phyloP scores from a whole-genome alignment of 2,888 invertebrate species.

The Sarcophaga caerulescens region DNA sequence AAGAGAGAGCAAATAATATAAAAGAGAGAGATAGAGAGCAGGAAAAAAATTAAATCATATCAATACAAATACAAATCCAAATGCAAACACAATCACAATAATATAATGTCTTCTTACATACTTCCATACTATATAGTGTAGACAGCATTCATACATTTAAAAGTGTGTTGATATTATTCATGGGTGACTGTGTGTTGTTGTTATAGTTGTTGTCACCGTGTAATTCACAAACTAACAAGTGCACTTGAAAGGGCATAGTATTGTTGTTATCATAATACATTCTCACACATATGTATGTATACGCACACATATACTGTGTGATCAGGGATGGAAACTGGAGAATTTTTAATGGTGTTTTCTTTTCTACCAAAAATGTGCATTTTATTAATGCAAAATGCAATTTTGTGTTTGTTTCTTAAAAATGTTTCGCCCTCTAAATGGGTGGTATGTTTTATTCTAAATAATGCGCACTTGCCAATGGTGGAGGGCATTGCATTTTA shows the following conservation, averaged over 20 bases:
- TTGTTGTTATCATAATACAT: conserved; percentile 31
- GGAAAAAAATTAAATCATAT: conserved; percentile 12
- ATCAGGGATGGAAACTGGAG: no score
- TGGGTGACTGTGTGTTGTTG: neutral
- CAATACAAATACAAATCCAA: conserved; percentile 26
- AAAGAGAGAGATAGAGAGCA: neutral
- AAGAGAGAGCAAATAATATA: neutral
- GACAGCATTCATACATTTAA: neutral
- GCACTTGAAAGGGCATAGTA: conserved; percentile 59
- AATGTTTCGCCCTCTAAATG: no score
- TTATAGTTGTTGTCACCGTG: conserved; percentile 54
- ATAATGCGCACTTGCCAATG: no score
- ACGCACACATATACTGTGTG: neutral
- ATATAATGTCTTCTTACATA: neutral
- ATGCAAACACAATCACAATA: conserved; percentile 8
- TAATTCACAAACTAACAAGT: conserved; percentile 64
- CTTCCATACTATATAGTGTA: neutral
- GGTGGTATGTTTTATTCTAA: no score
- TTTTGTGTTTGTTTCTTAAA: no score
- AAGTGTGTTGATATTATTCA: neutral
- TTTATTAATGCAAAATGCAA: no score
- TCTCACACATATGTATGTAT: conserved; percentile 31
- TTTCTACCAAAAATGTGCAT: no score
- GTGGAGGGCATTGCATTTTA: no score
- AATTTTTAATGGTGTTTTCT: no score